These are phyloP conservation scores for Cistogaster globosa DNA, from an alignment of 2,888 invertebrate genomes.

Conservation along the genomic window DNA sequence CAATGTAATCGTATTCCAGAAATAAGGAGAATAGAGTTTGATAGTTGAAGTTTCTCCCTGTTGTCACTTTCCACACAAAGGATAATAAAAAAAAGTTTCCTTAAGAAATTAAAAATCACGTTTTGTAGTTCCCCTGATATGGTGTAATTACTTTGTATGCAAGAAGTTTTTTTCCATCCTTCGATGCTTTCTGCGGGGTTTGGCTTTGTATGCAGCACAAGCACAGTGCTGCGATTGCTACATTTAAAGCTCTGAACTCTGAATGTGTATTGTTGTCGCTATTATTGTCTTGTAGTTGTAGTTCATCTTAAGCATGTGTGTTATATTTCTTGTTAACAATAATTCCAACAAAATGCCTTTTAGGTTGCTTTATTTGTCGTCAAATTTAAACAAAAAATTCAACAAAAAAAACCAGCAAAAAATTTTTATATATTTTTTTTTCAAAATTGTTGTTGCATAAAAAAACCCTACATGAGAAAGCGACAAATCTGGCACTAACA, in stretches of 20 bases:
- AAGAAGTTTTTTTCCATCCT: too few species aligned
- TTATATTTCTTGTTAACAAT: constrained; percentile 80
- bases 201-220: too few species aligned
- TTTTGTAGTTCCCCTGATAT: too few species aligned
- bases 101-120: too few species aligned
- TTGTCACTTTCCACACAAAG: too few species aligned
- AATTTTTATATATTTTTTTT: constrained; percentile 7
- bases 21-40: too few species aligned
- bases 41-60: too few species aligned
- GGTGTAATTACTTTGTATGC: too few species aligned
- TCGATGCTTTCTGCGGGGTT: too few species aligned
- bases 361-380: constrained; percentile 69
- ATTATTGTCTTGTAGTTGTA: constrained; percentile 22
- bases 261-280: neutral
- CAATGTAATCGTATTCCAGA: too few species aligned
- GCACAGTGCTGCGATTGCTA: neutral
- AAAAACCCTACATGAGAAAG: constrained; percentile 75
- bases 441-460: constrained; percentile 17
- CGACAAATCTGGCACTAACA: constrained; percentile 81
- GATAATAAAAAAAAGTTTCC: too few species aligned
- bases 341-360: constrained; percentile 80
- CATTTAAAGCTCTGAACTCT: constrained; percentile 32
- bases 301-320: constrained; percentile 63
- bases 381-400: constrained; percentile 66
- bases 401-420: constrained; percentile 27